Evolutionary conservation across 2,797 vertebrate species (phyloP).

Genomic region (Pagetopsis macropterus): DNA sequence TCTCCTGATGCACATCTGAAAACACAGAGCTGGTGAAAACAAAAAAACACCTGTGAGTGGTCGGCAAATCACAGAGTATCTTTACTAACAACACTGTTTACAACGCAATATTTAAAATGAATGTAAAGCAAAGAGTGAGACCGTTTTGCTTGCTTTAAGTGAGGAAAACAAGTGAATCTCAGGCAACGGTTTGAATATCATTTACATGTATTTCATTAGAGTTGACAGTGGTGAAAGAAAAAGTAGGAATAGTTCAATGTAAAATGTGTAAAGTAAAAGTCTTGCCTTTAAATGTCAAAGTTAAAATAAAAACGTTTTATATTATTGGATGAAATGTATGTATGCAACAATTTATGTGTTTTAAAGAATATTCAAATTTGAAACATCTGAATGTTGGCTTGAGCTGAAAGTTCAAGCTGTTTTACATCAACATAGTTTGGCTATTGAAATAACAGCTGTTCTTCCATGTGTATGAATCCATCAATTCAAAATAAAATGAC

Average conservation of each 20-base stretch:
- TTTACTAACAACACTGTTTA: neutral
- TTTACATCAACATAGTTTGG: neutral
- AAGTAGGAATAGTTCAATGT: too few relatives aligned
- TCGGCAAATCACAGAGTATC: neutral
- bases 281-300: too few relatives aligned
- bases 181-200: neutral
- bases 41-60: slow-evolving; percentile 2
- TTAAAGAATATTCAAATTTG: neutral
- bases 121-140: neutral
- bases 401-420: neutral
- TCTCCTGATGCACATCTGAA: slow-evolving; percentile 38
- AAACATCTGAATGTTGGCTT: neutral
- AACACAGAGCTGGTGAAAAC: slow-evolving; percentile 8
- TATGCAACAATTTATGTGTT: too few relatives aligned
- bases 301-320: too few relatives aligned
- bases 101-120: neutral
- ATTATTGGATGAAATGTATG: too few relatives aligned
- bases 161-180: neutral
- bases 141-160: neutral
- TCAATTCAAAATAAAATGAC: neutral
- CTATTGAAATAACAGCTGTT: neutral
- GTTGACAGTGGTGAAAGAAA: neutral
- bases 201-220: neutral
- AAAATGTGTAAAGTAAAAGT: too few relatives aligned
- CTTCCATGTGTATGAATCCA: neutral